Base-by-base conservation (phyloP, 2,888 invertebrate genomes). In the Dugesia japonica region DNA sequence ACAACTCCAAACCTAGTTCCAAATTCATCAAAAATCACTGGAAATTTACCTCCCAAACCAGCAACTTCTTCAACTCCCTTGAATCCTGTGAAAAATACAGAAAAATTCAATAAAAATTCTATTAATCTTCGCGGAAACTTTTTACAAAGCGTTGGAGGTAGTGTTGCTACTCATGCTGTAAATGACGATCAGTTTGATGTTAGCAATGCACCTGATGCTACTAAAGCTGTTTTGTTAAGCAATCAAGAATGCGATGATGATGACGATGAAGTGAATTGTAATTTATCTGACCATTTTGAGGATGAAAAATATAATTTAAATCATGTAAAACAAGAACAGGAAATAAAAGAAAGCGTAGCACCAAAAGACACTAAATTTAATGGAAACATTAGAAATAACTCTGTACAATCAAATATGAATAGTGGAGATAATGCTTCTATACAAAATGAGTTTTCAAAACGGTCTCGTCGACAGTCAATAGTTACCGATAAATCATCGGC, bases 121-220 rank as follows among this genome's bases (percentile, higher is more conserved):
- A 56, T 56, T n/a, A 56, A n/a, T 23, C 20, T 56, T 56, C 56
- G 56, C 17, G n/a, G 20, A 20, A 56, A 56, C 23, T 56, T 56
- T 23, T n/a, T 56, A 4, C 56, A 56, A n/a, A 56, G 56, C 17
- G 56, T 56, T 56, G 56, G 56, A n/a, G 76, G 71, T 7, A 71
- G 71, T 71, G 71, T 76, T 1, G 72, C 76, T 4, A 76, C 76
- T 31, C 71, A 76, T 71, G 76, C 76, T 7, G 71, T 76, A 23
- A 71, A 71, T 7, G 77, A 77, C 20, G 76, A 77, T 28, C 71
- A 71, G 20, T 77, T 77, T 71, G 77, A 77, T 28, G 28, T 71
- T 23, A 77, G 77, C 71, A 77, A 77, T 28, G 76, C 76, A 15
- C 77, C 77, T 9, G 77, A 77, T 71, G 77, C 77, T 23, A 77